phyloP scores from a whole-genome alignment of 2,888 invertebrate species.

The Pteria penguin region DNA sequence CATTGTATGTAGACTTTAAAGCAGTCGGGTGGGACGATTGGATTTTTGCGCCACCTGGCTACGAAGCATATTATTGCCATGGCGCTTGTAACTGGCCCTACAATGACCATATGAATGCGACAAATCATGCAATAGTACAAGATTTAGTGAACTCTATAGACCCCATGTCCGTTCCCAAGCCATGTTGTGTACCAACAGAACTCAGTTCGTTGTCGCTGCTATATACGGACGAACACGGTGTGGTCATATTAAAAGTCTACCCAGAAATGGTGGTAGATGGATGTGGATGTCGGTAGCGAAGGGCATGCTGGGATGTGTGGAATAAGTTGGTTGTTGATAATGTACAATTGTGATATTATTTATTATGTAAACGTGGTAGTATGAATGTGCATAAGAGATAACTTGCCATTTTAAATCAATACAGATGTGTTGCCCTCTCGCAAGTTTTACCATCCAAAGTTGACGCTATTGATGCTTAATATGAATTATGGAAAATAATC shows the following conservation, averaged over 20 bases:
- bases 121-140: conserved; percentile 99
- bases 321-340: conserved; percentile 14
- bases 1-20: conserved; percentile 95
- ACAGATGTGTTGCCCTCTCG: too few species aligned
- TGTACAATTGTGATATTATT: conserved; percentile 41
- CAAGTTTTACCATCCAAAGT: too few species aligned
- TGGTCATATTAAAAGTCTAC: conserved; percentile 98
- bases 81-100: conserved; percentile 97
- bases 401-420: too few species aligned
- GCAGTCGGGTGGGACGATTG: conserved; percentile 99
- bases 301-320: conserved; percentile 1
- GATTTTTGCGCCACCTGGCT: conserved; percentile 98
- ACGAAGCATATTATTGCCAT: conserved; percentile 97
- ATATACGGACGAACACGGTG: conserved; percentile 95
- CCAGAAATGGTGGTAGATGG: conserved; percentile 99
- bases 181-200: conserved; percentile 98
- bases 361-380: conserved; percentile 38
- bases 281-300: conserved; percentile 94
- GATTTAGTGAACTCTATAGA: conserved; percentile 96
- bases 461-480: too few species aligned
- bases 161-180: conserved; percentile 93
- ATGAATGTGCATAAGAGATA: too few species aligned
- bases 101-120: conserved; percentile 95
- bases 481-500: too few species aligned
- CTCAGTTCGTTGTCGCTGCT: conserved; percentile 96